These are phyloP conservation scores for Holacanthella duospinosa DNA, from an alignment of 2,888 invertebrate species.

Conservation along the genomic window DNA sequence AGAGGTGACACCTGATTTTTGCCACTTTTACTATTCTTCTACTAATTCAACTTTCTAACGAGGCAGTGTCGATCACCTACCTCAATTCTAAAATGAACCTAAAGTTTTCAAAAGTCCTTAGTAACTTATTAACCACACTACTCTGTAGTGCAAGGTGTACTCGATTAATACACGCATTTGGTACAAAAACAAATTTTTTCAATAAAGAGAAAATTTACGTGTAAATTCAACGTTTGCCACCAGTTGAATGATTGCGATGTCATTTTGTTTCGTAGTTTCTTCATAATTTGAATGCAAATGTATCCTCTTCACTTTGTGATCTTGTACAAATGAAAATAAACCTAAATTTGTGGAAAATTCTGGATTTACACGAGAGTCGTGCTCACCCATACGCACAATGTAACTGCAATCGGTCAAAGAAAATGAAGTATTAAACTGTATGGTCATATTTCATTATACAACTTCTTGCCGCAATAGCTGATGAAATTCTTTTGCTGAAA, in stretches of 20 bases:
- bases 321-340: slow-evolving; percentile 11
- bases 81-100: too few relatives aligned
- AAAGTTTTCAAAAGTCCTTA: too few relatives aligned
- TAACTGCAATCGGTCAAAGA: background rate
- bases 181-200: background rate
- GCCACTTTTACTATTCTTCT: too few relatives aligned
- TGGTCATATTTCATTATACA: background rate
- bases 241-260: slow-evolving; percentile 30
- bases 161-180: too few relatives aligned
- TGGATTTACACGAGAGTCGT: slow-evolving; percentile 20
- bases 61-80: too few relatives aligned
- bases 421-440: background rate
- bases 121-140: too few relatives aligned
- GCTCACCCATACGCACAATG: slow-evolving; percentile 23
- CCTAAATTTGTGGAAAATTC: slow-evolving; percentile 17
- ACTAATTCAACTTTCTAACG: too few relatives aligned
- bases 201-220: slow-evolving; percentile 9
- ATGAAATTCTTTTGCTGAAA: background rate
- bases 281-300: slow-evolving; percentile 25
- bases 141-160: too few relatives aligned
- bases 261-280: slow-evolving; percentile 21
- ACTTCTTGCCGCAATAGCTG: background rate
- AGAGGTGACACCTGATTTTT: too few relatives aligned
- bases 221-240: slow-evolving; percentile 18
- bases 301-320: slow-evolving; percentile 25